Evolutionary conservation across 2,888 invertebrate genomes (phyloP).

Genomic region (Mimachlamys varia): DNA sequence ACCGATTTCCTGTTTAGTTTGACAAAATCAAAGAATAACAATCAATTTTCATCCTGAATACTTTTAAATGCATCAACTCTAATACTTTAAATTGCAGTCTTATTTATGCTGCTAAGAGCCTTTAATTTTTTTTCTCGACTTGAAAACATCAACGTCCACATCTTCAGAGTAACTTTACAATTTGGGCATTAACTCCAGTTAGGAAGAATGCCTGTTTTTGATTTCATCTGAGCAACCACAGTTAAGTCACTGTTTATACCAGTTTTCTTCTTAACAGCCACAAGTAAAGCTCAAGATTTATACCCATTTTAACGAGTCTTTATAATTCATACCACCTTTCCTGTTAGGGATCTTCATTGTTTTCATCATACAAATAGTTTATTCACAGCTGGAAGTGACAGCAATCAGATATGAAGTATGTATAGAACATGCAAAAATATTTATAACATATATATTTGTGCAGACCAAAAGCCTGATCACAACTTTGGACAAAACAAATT

Average conservation of each 20-base stretch:
- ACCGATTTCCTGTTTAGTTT: too few relatives aligned
- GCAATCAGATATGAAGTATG: not conserved
- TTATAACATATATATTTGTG: not conserved
- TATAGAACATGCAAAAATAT: constrained; percentile 31
- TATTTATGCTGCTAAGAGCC: not conserved
- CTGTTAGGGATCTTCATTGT: constrained; percentile 14
- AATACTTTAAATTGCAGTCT: constrained; percentile 11
- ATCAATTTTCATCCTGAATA: constrained; percentile 21
- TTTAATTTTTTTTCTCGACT: not conserved
- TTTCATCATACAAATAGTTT: constrained; percentile 21
- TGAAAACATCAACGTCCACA: not conserved
- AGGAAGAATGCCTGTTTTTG: too few relatives aligned
- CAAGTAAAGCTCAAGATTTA: not conserved
- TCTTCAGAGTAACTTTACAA: not conserved
- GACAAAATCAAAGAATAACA: not conserved
- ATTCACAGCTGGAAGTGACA: constrained; percentile 28
- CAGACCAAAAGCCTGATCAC: not conserved
- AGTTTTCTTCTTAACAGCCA: not conserved
- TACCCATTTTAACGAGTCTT: not conserved
- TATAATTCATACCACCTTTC: not conserved
- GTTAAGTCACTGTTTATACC: not conserved
- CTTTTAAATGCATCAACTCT: not conserved
- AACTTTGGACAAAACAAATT: not conserved
- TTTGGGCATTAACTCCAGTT: not conserved
- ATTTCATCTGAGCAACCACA: not conserved